Conservation (phyloP, 2,797 vertebrate genomes). For the Diplodus sargus region DNA sequence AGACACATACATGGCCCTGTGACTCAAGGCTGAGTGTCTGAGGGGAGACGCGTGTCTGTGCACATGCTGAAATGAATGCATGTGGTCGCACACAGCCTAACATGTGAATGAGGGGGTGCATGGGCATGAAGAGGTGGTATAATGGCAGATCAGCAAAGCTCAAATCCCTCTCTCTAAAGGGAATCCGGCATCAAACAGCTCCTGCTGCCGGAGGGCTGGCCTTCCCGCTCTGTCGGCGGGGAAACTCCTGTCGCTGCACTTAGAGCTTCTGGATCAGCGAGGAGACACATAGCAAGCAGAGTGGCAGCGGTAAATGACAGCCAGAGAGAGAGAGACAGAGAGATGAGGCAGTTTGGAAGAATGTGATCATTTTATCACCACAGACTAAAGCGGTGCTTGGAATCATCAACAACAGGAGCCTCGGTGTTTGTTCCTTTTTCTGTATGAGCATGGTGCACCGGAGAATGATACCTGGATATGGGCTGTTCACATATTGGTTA, state of each 20-base stretch:
- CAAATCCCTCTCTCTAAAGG: conserved; percentile 58
- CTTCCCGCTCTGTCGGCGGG: conserved; percentile 59
- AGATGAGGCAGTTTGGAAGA: conserved; percentile 54
- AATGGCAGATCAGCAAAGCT: conserved; percentile 58
- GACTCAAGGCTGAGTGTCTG: conserved; percentile 57
- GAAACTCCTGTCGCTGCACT: conserved; percentile 62
- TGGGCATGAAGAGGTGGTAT: conserved; percentile 48
- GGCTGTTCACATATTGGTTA: conserved; percentile 50
- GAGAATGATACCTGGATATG: conserved; percentile 40
- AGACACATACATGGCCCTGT: conserved; percentile 56
- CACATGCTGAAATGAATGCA: conserved; percentile 30
- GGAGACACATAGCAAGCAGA: conserved; percentile 56
- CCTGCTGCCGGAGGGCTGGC: conserved; percentile 66
- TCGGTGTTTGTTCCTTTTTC: conserved; percentile 40
- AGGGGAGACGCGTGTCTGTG: conserved; percentile 14
- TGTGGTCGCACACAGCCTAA: conserved; percentile 40
- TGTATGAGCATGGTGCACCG: conserved; percentile 16
- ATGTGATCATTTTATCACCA: conserved; percentile 57
- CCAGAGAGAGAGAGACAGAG: conserved; percentile 43
- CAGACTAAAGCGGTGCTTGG: conserved; percentile 49
- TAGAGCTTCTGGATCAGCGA: conserved; percentile 60
- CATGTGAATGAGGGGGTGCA: conserved; percentile 44
- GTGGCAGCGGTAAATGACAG: conserved; percentile 52
- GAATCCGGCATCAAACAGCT: conserved; percentile 68
- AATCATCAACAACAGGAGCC: conserved; percentile 50